These are phyloP conservation scores for Plecturocebus donacophilus DNA, from an alignment of 2,113 vertebrate genomes.

Conservation along the genomic window DNA sequence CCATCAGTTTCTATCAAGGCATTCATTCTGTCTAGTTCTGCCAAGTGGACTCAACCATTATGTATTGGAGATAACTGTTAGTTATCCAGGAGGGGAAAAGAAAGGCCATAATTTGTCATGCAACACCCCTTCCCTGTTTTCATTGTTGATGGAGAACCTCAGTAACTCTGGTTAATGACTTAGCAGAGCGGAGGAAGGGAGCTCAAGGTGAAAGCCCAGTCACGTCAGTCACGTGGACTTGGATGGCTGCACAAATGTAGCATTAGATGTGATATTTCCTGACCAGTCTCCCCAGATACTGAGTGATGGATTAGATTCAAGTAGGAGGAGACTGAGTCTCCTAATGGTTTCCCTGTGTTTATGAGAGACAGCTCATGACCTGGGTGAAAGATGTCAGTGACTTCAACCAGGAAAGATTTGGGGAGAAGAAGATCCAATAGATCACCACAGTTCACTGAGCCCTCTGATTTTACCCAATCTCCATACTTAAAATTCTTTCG, in stretches of 20 bases:
- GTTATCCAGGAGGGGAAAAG: not conserved
- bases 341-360: conserved; percentile 2
- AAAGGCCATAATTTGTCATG: not conserved
- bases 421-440: not conserved
- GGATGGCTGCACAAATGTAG: not conserved
- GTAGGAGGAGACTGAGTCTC: not conserved
- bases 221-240: too few species aligned
- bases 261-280: not conserved
- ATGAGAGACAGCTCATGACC: not conserved
- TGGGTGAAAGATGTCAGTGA: not conserved
- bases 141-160: not conserved
- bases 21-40: not conserved
- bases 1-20: not conserved
- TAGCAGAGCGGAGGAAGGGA: not conserved
- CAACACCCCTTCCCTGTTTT: not conserved
- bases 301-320: not conserved
- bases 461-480: not conserved
- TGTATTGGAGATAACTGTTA: not conserved
- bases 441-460: not conserved
- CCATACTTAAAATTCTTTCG: not conserved
- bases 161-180: not conserved
- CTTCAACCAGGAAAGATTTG: not conserved
- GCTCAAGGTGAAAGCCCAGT: not conserved
- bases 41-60: not conserved
- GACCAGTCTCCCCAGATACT: not conserved